A percentile compares a stretch with the other conserved stretches of the same genome.
Conservation (phyloP, 2,797 vertebrate species). For the Alfaro cultratus region DNA sequence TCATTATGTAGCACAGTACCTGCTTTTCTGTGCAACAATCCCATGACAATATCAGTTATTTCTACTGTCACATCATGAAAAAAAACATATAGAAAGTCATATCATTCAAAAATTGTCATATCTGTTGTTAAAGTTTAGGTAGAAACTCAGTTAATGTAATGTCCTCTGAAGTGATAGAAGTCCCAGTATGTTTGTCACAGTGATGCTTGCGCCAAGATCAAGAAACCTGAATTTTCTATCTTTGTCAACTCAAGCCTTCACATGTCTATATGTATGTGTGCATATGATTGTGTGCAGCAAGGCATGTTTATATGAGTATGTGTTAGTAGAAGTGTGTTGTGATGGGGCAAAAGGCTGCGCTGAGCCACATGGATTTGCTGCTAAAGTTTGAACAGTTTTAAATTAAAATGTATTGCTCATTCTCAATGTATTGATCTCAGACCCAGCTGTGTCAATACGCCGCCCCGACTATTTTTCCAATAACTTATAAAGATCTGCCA, state of each 20-base stretch:
- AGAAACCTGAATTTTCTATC: constrained; percentile 44
- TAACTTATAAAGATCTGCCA: constrained; percentile 94
- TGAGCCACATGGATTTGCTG: constrained; percentile 95
- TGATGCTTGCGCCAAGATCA: constrained; percentile 33
- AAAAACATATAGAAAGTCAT: neutral
- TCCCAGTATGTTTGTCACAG: constrained; percentile 1
- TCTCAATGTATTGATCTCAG: constrained; percentile 96
- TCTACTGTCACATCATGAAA: neutral
- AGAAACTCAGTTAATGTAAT: neutral
- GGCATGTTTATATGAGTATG: constrained; percentile 30
- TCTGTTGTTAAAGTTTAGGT: neutral
- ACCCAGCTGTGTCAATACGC: constrained; percentile 96
- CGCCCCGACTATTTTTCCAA: constrained; percentile 93
- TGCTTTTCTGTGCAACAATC: neutral
- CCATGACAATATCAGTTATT: neutral
- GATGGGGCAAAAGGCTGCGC: constrained; percentile 72
- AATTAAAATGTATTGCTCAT: constrained; percentile 99
- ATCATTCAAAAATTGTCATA: neutral
- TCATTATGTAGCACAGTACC: neutral
- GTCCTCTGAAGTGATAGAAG: constrained; percentile 8
- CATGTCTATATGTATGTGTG: constrained; percentile 20
- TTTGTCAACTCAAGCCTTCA: constrained; percentile 41
- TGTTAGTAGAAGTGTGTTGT: constrained; percentile 49
- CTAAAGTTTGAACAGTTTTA: constrained; percentile 95
- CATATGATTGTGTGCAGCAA: constrained; percentile 18